Evolutionary conservation across 2,797 vertebrate species (phyloP).

Genomic region (Acridotheres tristis): DNA sequence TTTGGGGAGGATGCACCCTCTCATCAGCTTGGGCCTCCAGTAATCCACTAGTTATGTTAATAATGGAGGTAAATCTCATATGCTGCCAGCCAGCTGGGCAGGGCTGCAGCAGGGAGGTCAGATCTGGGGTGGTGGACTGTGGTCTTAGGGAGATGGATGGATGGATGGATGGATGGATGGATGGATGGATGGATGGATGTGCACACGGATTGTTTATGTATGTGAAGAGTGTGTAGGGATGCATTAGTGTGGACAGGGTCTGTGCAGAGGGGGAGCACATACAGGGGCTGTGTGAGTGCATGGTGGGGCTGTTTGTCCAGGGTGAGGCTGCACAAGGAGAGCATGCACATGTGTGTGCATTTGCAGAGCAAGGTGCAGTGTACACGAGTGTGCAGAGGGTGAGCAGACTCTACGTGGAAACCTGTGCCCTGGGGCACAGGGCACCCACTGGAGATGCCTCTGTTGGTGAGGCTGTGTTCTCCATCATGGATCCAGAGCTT

Average conservation of each 20-base stretch:
- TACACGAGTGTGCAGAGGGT: neutral
- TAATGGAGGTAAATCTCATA: neutral
- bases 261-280: neutral
- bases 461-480: neutral
- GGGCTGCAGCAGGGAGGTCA: rapidly evolving
- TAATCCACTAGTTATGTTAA: neutral
- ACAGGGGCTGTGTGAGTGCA: neutral
- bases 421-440: neutral
- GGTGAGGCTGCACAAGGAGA: neutral
- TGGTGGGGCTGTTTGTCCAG: neutral
- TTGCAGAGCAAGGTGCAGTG: neutral
- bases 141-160: neutral
- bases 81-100: neutral
- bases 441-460: rapidly evolving
- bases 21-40: rapidly evolving
- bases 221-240: too few species aligned
- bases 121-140: neutral
- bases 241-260: rapidly evolving
- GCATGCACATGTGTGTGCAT: rapidly evolving
- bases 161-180: neutral
- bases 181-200: neutral
- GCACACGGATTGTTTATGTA: too few species aligned
- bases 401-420: rapidly evolving
- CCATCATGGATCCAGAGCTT: rapidly evolving
- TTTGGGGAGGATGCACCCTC: neutral